Conservation (phyloP, 2,888 invertebrate species). For the Yponomeuta cagnagella region DNA sequence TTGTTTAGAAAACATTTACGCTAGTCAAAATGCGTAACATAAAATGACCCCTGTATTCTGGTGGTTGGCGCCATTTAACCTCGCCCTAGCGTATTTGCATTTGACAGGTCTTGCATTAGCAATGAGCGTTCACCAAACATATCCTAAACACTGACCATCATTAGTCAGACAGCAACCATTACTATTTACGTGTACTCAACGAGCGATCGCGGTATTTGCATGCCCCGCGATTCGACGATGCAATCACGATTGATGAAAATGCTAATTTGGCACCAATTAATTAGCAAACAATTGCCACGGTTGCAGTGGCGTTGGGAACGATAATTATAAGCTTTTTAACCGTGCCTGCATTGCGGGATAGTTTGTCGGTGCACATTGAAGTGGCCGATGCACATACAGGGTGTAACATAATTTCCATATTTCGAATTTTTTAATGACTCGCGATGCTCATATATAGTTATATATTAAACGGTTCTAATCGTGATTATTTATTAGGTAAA, state of each 20-base stretch:
- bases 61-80: background rate
- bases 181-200: constrained; percentile 3
- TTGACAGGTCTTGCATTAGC: constrained; percentile 4
- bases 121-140: background rate
- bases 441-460: too few species aligned
- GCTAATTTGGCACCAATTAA: constrained; percentile 52
- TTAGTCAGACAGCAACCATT: background rate
- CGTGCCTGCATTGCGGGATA: background rate
- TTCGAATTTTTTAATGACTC: too few species aligned
- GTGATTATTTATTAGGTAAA: too few species aligned
- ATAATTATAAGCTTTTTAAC: constrained; percentile 10
- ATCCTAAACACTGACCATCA: background rate
- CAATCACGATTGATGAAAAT: constrained; percentile 39
- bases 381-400: background rate
- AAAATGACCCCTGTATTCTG: too few species aligned
- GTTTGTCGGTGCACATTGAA: background rate
- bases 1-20: too few species aligned
- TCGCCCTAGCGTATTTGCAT: background rate
- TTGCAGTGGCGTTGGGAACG: constrained; percentile 21
- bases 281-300: constrained; percentile 40
- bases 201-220: constrained; percentile 7
- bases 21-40: too few species aligned
- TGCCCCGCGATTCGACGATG: constrained; percentile 16
- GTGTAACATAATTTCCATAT: too few species aligned
- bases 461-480: too few species aligned